Evolutionary conservation across 2,797 vertebrate species (phyloP), one percentile per base, ranked within the genome.

Genomic region (Spondyliosoma cantharus): DNA sequence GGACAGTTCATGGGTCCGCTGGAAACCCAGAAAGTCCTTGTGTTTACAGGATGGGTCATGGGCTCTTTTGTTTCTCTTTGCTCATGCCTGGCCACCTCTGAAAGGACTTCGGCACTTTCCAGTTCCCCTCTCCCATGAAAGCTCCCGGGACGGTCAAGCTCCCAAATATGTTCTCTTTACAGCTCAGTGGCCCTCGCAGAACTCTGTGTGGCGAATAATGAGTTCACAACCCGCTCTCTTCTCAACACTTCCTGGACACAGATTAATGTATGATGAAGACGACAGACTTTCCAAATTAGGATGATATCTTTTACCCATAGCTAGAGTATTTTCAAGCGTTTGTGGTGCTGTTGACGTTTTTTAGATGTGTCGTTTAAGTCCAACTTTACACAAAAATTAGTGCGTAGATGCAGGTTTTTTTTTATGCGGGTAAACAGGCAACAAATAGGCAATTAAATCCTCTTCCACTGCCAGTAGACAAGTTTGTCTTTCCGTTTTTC

Each of bases 71-170:
- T 92, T 87, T 89, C 20, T 87, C 89, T 86, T 74, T 88, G 85
- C 89, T 95, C 89, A 90, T 46, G 94, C 90, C 80, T 87, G 86
- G 84, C 80, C 87, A 91, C 85, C 82, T 90, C 86, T 84, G 49
- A 95, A 94, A 89, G 90, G 91, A 77, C 85, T 58, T 64, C 82
- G 8, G 81, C 65, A 79, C 79, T 74, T 57, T 88, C 91, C 80
- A 83, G 80, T 85, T 83, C 74, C 85, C 66, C 54, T 85, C 75
- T 71, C 87, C 85, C 71, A 86, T 88, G 79, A 87, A 74, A 76
- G 87, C 77, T 76, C 86, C 87, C 20, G 78, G 84, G 84, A 82
- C 46, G 71, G 91, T 83, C 71, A 89, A 86, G 72, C 81, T 89
- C 43, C 53, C 84, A 74, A 80, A 65, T 62, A 59, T 52, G 82